Percentiles rank a stretch among this genome's conserved stretches.
Conservation (phyloP, 92 coral and sea anemone species). For the Meandrina meandrites region DNA sequence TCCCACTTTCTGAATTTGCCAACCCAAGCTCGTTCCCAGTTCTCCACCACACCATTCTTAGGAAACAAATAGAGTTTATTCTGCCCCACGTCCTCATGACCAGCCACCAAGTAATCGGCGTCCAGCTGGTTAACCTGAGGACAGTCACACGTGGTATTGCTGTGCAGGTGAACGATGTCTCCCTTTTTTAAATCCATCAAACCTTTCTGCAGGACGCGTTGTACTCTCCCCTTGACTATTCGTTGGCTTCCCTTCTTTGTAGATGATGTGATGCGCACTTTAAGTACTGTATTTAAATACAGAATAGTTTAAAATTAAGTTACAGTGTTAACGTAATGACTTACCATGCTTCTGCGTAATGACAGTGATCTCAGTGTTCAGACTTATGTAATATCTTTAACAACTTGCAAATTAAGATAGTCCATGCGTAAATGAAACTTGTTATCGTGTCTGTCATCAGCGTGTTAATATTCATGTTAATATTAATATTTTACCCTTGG, state of each 20-base stretch:
- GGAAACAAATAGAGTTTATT: slow-evolving; percentile 15
- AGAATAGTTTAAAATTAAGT: not conserved
- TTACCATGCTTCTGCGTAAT: not conserved
- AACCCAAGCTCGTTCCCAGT: slow-evolving; percentile 43
- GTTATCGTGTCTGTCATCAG: too few species aligned
- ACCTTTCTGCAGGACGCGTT: slow-evolving; percentile 32
- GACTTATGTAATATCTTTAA: not conserved
- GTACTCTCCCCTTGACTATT: slow-evolving; percentile 11
- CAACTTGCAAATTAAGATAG: too few species aligned
- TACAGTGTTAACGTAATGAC: not conserved
- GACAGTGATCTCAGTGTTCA: not conserved
- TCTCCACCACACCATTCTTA: slow-evolving; percentile 24
- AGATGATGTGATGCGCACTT: slow-evolving; percentile 18
- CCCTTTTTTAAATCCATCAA: slow-evolving; percentile 24
- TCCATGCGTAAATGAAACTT: too few species aligned
- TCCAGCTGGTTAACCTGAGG: slow-evolving; percentile 19
- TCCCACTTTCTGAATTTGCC: slow-evolving; percentile 38
- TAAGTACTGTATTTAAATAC: slow-evolving; percentile 18
- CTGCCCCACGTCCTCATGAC: slow-evolving; percentile 28
- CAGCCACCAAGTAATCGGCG: slow-evolving; percentile 30
- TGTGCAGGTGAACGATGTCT: slow-evolving; percentile 19
- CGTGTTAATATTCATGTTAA: too few species aligned
- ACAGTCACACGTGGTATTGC: slow-evolving; percentile 39
- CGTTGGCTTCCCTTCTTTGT: not conserved
- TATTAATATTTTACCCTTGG: too few species aligned